phyloP scores from a whole-genome alignment of 2,113 vertebrate species.

The Spizaetus ornatus region DNA sequence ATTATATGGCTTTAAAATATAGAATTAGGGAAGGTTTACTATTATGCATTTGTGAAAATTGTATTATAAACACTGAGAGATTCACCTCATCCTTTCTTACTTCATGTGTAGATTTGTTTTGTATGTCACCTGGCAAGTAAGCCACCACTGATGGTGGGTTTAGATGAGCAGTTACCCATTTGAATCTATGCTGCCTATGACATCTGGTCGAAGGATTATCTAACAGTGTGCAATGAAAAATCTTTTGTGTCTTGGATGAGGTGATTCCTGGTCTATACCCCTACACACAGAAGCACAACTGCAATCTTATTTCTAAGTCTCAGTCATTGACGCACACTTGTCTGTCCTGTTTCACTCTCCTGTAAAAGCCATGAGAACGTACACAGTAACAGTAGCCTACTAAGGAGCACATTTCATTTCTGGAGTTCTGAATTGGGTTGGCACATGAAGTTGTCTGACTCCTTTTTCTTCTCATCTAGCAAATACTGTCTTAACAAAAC shows the following conservation, averaged over 20 bases:
- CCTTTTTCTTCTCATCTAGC: background rate
- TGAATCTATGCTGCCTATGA: background rate
- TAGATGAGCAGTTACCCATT: background rate
- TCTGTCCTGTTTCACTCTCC: background rate
- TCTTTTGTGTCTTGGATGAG: background rate
- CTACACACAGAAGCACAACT: background rate
- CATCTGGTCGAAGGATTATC: background rate
- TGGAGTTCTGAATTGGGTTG: background rate
- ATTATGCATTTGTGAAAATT: background rate
- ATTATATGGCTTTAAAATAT: background rate
- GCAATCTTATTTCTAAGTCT: background rate
- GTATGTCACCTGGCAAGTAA: background rate
- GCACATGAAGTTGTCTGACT: background rate
- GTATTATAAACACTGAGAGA: background rate
- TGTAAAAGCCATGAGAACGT: background rate
- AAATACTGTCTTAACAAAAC: background rate
- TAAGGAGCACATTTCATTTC: background rate
- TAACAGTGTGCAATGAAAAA: background rate
- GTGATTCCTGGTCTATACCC: background rate
- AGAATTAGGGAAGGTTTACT: background rate
- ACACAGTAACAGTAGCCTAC: background rate
- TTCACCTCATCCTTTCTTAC: background rate
- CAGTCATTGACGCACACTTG: background rate
- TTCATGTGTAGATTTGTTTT: background rate
- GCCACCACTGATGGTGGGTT: background rate